These are phyloP conservation scores for Diplosoma virens DNA, from an alignment of 23 tunicate species.

Conservation along the genomic window DNA sequence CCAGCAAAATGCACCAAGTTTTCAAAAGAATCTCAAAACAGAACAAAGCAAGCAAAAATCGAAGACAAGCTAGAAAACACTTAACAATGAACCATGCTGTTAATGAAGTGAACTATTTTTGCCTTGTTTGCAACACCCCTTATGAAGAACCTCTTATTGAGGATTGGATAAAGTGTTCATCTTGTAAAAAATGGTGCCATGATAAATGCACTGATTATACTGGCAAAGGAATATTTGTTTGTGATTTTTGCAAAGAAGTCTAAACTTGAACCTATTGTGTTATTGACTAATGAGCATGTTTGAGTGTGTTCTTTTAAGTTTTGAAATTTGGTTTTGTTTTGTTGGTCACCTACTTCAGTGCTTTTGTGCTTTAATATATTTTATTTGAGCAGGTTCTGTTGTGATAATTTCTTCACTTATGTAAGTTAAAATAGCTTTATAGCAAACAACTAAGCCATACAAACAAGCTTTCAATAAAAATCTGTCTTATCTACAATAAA, in stretches of 20 bases:
- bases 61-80: neutral
- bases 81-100: neutral
- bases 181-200: conserved; percentile 18
- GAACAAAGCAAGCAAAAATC: neutral
- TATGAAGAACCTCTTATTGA: neutral
- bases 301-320: conserved; percentile 1
- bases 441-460: too few relatives aligned
- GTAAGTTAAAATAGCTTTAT: too few relatives aligned
- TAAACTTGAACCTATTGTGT: neutral
- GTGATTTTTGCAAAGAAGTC: conserved; percentile 8
- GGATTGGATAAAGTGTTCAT: conserved; percentile 12
- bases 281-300: neutral
- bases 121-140: neutral
- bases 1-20: neutral
- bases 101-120: neutral
- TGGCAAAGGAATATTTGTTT: neutral
- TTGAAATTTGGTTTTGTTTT: neutral
- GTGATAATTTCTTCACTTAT: too few relatives aligned
- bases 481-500: too few relatives aligned
- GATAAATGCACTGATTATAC: conserved; percentile 12
- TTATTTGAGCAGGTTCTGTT: too few relatives aligned
- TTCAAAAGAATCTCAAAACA: neutral
- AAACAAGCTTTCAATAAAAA: too few relatives aligned
- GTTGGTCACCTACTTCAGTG: too few relatives aligned
- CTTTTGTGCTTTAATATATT: too few relatives aligned